Conservation (phyloP, 2,888 invertebrate species). For the Phyto melanocephala region DNA sequence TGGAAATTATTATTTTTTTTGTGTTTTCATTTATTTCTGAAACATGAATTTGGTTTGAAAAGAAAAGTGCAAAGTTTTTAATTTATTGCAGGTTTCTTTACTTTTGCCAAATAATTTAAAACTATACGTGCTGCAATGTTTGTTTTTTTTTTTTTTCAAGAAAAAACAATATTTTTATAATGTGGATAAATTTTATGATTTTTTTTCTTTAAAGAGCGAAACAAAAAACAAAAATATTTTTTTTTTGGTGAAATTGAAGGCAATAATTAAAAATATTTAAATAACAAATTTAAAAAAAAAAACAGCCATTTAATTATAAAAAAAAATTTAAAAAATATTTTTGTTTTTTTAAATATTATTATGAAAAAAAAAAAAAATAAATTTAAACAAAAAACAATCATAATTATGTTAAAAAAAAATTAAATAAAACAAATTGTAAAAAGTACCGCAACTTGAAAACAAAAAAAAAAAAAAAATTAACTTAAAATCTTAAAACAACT, state of each 20-base stretch:
- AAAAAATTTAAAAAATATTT: conserved; percentile 63
- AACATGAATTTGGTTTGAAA: conserved; percentile 31
- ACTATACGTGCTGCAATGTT: conserved; percentile 65
- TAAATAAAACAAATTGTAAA: conserved; percentile 62
- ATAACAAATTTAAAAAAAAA: conserved; percentile 67
- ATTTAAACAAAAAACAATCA: conserved; percentile 57
- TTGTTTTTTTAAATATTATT: conserved; percentile 65
- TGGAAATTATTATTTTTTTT: conserved; percentile 32
- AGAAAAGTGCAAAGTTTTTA: conserved; percentile 54
- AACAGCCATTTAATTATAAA: conserved; percentile 65
- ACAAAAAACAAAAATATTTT: conserved; percentile 64
- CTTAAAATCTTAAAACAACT: conserved; percentile 72
- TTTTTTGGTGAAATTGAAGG: conserved; percentile 65
- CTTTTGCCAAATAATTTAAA: conserved; percentile 30
- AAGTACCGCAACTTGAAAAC: conserved; percentile 66
- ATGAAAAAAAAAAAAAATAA: conserved; percentile 54
- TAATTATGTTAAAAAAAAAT: conserved; percentile 57
- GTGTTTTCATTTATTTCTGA: conserved; percentile 23
- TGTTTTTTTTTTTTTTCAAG: conserved; percentile 49
- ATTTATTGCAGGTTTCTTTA: conserved; percentile 60
- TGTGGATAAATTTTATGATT: conserved; percentile 65
- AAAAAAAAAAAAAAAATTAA: conserved; percentile 68
- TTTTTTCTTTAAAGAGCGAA: conserved; percentile 61
- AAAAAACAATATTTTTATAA: conserved; percentile 47
- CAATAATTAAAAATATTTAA: conserved; percentile 60